Conservation (phyloP, 2,888 invertebrate genomes). For the Eupsilia transversa region DNA sequence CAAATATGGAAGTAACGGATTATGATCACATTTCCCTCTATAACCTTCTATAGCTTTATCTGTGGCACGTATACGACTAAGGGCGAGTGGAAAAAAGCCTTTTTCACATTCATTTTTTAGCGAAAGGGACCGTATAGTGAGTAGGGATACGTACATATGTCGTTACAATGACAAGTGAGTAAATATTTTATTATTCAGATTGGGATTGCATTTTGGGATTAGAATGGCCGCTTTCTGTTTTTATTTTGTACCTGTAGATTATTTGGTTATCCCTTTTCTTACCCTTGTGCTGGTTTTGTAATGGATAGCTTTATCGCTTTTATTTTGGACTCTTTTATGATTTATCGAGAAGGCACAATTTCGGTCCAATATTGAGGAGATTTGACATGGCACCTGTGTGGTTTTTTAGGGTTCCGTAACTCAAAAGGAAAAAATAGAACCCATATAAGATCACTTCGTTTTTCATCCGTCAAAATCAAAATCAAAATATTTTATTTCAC, state of each 20-base stretch:
- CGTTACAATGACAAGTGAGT: slow-evolving; percentile 76
- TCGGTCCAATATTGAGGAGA: not conserved
- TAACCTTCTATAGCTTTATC: slow-evolving; percentile 81
- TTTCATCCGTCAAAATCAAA: too few species aligned
- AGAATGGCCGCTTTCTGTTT: slow-evolving; percentile 52
- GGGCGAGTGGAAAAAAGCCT: slow-evolving; percentile 75
- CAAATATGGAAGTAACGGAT: slow-evolving; percentile 83
- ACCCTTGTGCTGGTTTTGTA: slow-evolving; percentile 1
- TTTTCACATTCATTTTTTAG: slow-evolving; percentile 80
- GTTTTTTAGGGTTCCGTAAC: too few species aligned
- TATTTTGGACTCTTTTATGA: not conserved
- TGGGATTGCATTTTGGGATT: slow-evolving; percentile 69
- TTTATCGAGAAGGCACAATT: not conserved
- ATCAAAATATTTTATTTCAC: too few species aligned
- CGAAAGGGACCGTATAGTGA: slow-evolving; percentile 76
- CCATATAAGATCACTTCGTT: too few species aligned
- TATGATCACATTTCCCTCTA: slow-evolving; percentile 86
- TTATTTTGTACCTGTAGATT: slow-evolving; percentile 35
- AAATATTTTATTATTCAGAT: slow-evolving; percentile 81
- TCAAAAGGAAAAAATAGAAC: too few species aligned
- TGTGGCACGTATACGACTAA: slow-evolving; percentile 72
- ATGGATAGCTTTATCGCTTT: slow-evolving; percentile 2
- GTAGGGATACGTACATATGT: slow-evolving; percentile 75
- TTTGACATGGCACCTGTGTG: not conserved
- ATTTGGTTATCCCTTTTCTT: slow-evolving; percentile 39